Conservation (phyloP, 2,113 vertebrate species). For the Engystomops pustulosus region DNA sequence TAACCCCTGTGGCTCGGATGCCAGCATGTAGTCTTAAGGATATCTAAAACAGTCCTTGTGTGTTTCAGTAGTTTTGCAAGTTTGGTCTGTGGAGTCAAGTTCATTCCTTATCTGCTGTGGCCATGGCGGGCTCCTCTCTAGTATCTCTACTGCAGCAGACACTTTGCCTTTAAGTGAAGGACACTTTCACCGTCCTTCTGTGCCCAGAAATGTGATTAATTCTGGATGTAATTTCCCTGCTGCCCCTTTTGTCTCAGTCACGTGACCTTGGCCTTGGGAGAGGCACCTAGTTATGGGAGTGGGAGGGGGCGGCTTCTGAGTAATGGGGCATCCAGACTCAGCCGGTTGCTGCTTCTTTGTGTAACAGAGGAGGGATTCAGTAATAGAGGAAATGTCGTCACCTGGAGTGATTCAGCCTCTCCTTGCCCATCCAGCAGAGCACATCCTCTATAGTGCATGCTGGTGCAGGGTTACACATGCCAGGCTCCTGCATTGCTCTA, state of each 20-base stretch:
- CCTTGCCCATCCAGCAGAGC: not conserved
- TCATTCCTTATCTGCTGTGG: not conserved
- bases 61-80: not conserved
- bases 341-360: constrained; percentile 48
- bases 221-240: not conserved
- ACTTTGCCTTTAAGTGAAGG: constrained; percentile 6
- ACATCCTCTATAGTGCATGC: not conserved
- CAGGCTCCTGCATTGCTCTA: not conserved
- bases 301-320: not conserved
- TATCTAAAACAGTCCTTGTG: not conserved
- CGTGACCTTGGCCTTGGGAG: constrained; percentile 54
- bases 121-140: not conserved
- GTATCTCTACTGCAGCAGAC: not conserved
- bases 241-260: constrained; percentile 35
- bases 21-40: too few relatives aligned
- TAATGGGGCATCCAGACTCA: constrained; percentile 44
- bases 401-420: constrained; percentile 32
- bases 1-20: not conserved
- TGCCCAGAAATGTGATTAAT: not conserved
- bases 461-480: not conserved
- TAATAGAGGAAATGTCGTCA: constrained; percentile 54
- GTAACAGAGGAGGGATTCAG: constrained; percentile 48
- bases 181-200: not conserved
- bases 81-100: not conserved
- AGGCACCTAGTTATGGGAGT: not conserved